phyloP scores from a whole-genome alignment of 2,888 invertebrate genomes.

The Trichogramma evanescens region DNA sequence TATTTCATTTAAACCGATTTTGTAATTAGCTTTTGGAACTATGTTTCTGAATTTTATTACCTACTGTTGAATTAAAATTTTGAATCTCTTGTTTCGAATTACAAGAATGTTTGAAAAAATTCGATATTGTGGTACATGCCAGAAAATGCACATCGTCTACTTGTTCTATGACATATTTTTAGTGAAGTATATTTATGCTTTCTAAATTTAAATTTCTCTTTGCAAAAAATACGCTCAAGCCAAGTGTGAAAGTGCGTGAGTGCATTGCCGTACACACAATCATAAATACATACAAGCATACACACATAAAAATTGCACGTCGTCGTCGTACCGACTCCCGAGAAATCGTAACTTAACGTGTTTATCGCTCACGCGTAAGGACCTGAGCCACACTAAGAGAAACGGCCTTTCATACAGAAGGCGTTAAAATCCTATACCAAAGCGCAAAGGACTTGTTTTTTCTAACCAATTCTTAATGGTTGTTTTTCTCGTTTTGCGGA shows the following conservation, averaged over 20 bases:
- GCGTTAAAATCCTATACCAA: slow-evolving; percentile 41
- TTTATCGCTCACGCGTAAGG: slow-evolving; percentile 36
- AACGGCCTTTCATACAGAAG: slow-evolving; percentile 39
- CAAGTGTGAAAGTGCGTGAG: slow-evolving; percentile 3
- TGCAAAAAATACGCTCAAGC: not conserved
- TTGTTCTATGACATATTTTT: too few relatives aligned
- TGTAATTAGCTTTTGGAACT: too few relatives aligned
- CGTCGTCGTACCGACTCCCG: slow-evolving; percentile 32
- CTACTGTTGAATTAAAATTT: too few relatives aligned
- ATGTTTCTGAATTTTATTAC: too few relatives aligned
- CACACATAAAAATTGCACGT: slow-evolving; percentile 11
- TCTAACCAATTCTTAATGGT: too few relatives aligned
- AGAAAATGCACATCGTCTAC: too few relatives aligned
- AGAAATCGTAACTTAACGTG: slow-evolving; percentile 48
- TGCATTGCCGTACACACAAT: not conserved
- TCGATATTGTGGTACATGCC: too few relatives aligned
- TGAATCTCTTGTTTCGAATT: too few relatives aligned
- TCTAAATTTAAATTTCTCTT: slow-evolving; percentile 6
- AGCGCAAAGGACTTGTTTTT: too few relatives aligned
- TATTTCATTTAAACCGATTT: too few relatives aligned
- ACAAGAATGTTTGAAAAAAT: too few relatives aligned
- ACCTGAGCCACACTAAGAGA: slow-evolving; percentile 22
- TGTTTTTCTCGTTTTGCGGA: too few relatives aligned
- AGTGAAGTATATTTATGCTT: not conserved
- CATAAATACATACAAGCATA: not conserved